phyloP scores from a whole-genome alignment of 2,888 invertebrate genomes.

The Beris chalybata region DNA sequence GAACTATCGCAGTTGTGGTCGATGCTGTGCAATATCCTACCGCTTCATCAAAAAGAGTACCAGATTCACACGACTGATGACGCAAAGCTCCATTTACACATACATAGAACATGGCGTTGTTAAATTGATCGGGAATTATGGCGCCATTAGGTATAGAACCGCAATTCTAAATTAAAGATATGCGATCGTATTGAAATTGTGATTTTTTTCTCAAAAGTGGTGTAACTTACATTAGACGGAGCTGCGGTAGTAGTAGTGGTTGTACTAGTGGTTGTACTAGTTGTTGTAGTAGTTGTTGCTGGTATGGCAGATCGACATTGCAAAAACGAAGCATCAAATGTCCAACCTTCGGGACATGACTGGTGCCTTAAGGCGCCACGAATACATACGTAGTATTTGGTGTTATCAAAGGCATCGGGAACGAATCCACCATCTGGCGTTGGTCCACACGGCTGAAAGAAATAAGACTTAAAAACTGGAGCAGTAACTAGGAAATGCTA shows the following conservation, averaged over 20 bases:
- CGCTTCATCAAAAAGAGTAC: neutral
- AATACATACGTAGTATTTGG: conserved; percentile 15
- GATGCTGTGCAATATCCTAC: neutral
- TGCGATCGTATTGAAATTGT: too few species aligned
- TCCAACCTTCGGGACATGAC: conserved; percentile 10
- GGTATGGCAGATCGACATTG: neutral
- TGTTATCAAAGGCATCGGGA: conserved; percentile 1
- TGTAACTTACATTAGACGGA: neutral
- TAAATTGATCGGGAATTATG: conserved; percentile 1
- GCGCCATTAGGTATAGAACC: conserved; percentile 3
- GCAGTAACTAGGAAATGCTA: too few species aligned
- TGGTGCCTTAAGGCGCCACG: neutral
- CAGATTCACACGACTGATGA: neutral
- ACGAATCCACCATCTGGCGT: neutral
- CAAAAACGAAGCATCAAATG: neutral
- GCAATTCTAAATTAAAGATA: neutral
- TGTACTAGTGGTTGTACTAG: too few species aligned
- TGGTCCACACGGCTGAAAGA: conserved; percentile 10
- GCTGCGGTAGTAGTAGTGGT: too few species aligned
- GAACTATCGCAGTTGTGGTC: neutral
- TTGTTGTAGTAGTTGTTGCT: neutral
- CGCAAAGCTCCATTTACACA: conserved; percentile 6
- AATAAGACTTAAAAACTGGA: too few species aligned
- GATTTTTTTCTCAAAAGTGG: too few species aligned
- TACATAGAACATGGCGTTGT: conserved; percentile 8